These are phyloP conservation scores for Euzophera pinguis DNA, from an alignment of 2,888 invertebrate species.

Conservation along the genomic window DNA sequence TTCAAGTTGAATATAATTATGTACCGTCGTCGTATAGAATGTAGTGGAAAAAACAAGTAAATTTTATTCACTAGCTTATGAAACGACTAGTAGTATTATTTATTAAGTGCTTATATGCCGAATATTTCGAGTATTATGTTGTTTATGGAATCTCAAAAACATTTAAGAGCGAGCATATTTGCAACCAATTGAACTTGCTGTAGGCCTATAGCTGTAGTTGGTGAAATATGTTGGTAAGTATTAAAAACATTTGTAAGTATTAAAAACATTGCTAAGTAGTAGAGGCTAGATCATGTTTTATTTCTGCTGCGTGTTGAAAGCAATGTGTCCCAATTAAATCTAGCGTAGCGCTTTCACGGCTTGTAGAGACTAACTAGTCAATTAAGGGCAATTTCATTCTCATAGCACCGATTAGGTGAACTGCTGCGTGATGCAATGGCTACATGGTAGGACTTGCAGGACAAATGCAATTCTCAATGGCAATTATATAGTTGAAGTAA, in stretches of 20 bases:
- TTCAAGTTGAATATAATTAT: conserved; percentile 48
- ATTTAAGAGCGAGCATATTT: no score
- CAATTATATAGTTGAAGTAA: conserved; percentile 55
- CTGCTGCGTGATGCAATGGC: conserved; percentile 55
- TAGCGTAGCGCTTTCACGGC: conserved; percentile 41
- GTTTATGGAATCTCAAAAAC: no score
- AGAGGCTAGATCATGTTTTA: neutral
- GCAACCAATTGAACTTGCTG: no score
- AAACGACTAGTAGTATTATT: no score
- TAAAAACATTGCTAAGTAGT: no score
- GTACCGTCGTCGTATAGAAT: neutral
- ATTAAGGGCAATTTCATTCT: conserved; percentile 71
- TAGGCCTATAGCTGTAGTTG: no score
- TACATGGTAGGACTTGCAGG: conserved; percentile 39
- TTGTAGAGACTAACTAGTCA: conserved; percentile 54
- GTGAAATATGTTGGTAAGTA: no score
- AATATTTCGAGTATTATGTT: no score
- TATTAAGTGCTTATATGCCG: no score
- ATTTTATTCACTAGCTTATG: no score
- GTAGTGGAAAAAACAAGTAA: no score
- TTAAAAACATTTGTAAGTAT: no score
- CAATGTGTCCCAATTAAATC: conserved; percentile 27
- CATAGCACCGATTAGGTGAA: conserved; percentile 33
- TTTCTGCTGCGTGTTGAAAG: neutral
- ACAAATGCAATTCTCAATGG: conserved; percentile 66